Evolutionary conservation across 2,113 vertebrate species (phyloP).

Genomic region (Xiphophorus hellerii): DNA sequence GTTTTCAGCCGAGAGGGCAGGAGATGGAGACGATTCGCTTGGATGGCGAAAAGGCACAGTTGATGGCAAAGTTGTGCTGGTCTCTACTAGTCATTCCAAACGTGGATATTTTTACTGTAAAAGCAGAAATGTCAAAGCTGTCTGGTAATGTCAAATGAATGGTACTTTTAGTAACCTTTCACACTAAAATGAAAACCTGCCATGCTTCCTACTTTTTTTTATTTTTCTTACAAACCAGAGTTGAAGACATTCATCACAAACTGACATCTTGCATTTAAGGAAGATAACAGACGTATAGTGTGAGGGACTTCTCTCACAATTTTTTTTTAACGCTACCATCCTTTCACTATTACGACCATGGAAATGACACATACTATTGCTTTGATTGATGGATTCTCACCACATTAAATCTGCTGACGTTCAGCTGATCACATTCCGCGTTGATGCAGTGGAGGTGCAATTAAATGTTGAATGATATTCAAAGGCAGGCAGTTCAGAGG

Average conservation of each 20-base stretch:
- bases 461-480: conserved; percentile 30
- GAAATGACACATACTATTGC: conserved; percentile 2
- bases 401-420: conserved; percentile 9
- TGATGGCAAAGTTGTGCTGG: conserved; percentile 24
- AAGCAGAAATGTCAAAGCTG: conserved; percentile 13
- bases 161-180: conserved; percentile 13
- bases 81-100: conserved; percentile 22
- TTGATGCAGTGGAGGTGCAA: conserved; percentile 17
- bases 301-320: background rate
- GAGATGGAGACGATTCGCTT: conserved; percentile 34
- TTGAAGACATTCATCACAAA: conserved; percentile 28
- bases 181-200: conserved; percentile 29
- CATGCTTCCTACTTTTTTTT: background rate
- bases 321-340: background rate
- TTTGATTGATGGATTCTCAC: conserved; percentile 25
- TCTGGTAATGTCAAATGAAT: conserved; percentile 20
- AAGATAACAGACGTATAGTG: conserved; percentile 5
- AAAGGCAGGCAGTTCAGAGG: conserved; percentile 28
- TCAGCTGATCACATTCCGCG: conserved; percentile 5
- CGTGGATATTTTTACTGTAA: conserved; percentile 23
- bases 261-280: conserved; percentile 17
- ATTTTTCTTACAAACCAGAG: conserved; percentile 12
- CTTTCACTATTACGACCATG: background rate
- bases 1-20: conserved; percentile 4
- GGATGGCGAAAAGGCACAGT: conserved; percentile 21